Conservation (phyloP, 1,140 invertebrate species). For the Aphelenchoides fujianensis region DNA sequence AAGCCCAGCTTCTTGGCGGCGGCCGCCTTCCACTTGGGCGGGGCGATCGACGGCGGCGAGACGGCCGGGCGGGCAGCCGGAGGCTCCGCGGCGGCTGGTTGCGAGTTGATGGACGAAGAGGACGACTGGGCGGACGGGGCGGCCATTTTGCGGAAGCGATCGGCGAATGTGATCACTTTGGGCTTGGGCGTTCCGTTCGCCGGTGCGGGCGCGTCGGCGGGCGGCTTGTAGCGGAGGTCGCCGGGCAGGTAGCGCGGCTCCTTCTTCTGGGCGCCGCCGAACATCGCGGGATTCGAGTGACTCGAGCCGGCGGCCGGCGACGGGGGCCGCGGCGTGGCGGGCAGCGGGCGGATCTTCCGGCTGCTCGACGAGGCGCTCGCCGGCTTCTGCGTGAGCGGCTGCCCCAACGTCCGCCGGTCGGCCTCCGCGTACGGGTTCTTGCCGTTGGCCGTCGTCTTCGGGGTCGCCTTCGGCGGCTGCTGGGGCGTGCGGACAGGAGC, state of each 20-base stretch:
- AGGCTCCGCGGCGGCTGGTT: not conserved
- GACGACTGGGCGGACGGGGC: not conserved
- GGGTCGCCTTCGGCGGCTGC: not conserved
- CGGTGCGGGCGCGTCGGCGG: not conserved
- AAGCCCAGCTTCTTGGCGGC: not conserved
- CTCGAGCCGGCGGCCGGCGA: not conserved
- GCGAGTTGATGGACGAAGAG: not conserved
- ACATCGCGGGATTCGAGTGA: constrained; percentile 17
- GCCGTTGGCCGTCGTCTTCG: constrained; percentile 1
- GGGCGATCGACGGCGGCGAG: not conserved
- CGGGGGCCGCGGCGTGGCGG: constrained; percentile 14
- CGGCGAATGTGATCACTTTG: not conserved
- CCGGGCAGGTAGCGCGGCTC: constrained; percentile 45
- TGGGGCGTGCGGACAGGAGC: too few species aligned
- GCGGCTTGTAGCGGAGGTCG: constrained; percentile 43
- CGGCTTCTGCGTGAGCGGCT: not conserved
- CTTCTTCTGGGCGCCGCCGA: constrained; percentile 14
- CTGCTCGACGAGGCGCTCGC: not conserved
- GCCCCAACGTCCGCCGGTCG: not conserved
- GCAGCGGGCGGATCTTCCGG: not conserved
- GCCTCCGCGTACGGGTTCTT: not conserved
- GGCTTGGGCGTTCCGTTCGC: not conserved
- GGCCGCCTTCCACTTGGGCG: not conserved
- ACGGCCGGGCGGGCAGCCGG: not conserved
- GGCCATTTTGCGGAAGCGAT: not conserved